These are phyloP conservation scores for Orthonychiurus folsomi DNA, from an alignment of 2,888 invertebrate species.

Conservation along the genomic window DNA sequence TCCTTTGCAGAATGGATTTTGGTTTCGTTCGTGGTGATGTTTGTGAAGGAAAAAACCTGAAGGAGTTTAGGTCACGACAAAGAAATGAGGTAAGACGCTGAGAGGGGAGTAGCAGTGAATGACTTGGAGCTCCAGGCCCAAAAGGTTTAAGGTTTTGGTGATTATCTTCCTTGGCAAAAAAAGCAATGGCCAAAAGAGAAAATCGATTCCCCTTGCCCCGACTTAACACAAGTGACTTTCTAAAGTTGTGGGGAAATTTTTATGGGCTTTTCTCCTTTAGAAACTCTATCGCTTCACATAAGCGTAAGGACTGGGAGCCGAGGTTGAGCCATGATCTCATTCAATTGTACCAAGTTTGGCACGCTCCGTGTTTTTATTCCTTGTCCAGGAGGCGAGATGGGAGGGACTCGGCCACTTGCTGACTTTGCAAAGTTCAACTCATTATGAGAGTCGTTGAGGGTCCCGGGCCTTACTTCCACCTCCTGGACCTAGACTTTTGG, in stretches of 20 bases:
- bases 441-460: neutral
- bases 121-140: neutral
- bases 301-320: neutral
- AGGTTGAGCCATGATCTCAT: slow-evolving; percentile 1
- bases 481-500: neutral
- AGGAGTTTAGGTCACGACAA: neutral
- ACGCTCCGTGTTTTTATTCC: neutral
- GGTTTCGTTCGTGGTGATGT: too few relatives aligned
- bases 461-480: neutral
- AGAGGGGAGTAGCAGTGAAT: neutral
- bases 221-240: neutral
- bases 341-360: neutral
- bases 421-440: neutral
- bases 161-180: neutral
- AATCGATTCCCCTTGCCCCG: neutral
- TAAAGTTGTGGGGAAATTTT: neutral
- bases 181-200: neutral
- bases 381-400: neutral
- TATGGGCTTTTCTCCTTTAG: neutral
- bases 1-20: neutral
- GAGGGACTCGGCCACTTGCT: neutral
- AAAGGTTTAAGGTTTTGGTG: neutral
- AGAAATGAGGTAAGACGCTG: neutral
- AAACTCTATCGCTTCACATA: neutral
- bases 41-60: neutral